phyloP scores from a whole-genome alignment of 2,888 invertebrate species.

The Glyphotaelius pellucidus region DNA sequence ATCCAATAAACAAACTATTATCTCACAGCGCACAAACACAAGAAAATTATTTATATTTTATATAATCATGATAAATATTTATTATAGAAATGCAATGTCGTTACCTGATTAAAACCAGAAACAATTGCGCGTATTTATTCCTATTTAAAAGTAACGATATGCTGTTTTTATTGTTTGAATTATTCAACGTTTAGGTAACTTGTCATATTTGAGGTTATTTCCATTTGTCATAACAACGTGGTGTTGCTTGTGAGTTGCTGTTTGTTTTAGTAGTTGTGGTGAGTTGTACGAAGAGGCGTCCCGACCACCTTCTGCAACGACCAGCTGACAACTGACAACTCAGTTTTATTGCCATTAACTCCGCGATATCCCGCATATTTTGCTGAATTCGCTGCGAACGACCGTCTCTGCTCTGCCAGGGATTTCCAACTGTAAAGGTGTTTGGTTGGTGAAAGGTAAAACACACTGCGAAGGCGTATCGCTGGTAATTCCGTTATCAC shows the following conservation, averaged over 20 bases:
- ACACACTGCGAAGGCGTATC: background rate
- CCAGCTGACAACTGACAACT: constrained; percentile 53
- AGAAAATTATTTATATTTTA: background rate
- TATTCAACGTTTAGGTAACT: background rate
- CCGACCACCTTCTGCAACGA: constrained; percentile 42
- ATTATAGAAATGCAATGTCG: background rate
- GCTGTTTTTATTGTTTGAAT: background rate
- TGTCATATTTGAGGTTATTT: background rate
- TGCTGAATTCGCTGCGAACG: background rate
- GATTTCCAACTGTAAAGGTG: background rate
- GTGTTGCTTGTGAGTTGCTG: background rate
- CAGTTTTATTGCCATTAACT: background rate
- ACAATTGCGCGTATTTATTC: background rate
- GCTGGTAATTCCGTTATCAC: background rate
- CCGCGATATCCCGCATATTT: background rate
- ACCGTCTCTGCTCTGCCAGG: background rate
- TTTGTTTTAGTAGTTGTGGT: too few species aligned
- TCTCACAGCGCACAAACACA: too few species aligned
- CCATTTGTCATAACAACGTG: background rate
- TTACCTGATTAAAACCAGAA: background rate
- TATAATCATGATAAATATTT: background rate
- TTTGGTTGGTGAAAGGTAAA: background rate
- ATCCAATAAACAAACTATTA: background rate
- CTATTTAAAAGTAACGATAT: background rate
- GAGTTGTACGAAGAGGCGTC: background rate